phyloP scores from a whole-genome alignment of 2,113 vertebrate genomes.

The Odontophorus gujanensis region DNA sequence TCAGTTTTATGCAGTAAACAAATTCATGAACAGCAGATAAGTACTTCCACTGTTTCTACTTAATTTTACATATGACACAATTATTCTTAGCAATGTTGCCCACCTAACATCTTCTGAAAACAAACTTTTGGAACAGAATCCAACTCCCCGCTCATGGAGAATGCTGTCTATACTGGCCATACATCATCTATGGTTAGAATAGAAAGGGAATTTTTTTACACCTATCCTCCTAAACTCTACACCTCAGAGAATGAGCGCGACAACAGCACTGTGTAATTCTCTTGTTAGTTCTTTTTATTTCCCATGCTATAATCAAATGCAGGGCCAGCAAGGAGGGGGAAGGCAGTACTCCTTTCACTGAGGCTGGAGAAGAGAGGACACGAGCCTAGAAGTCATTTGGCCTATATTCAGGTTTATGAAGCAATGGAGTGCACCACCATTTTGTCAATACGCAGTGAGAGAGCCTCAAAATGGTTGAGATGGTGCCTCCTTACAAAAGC shows the following conservation, averaged over 20 bases:
- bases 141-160: background rate
- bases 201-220: background rate
- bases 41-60: background rate
- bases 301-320: fast-evolving
- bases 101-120: background rate
- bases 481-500: background rate
- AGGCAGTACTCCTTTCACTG: background rate
- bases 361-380: no score
- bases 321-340: background rate
- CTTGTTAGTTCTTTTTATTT: background rate
- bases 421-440: fast-evolving
- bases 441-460: fast-evolving
- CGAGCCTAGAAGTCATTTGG: fast-evolving
- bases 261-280: background rate
- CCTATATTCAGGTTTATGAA: fast-evolving
- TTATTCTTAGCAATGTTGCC: background rate
- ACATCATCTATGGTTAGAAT: background rate
- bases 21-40: background rate
- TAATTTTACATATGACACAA: background rate
- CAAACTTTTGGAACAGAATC: background rate
- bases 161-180: background rate
- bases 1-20: background rate
- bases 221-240: background rate
- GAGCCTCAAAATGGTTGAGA: background rate
- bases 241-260: fast-evolving